phyloP scores from a whole-genome alignment of 2,888 invertebrate genomes.

The Orthosia gothica region DNA sequence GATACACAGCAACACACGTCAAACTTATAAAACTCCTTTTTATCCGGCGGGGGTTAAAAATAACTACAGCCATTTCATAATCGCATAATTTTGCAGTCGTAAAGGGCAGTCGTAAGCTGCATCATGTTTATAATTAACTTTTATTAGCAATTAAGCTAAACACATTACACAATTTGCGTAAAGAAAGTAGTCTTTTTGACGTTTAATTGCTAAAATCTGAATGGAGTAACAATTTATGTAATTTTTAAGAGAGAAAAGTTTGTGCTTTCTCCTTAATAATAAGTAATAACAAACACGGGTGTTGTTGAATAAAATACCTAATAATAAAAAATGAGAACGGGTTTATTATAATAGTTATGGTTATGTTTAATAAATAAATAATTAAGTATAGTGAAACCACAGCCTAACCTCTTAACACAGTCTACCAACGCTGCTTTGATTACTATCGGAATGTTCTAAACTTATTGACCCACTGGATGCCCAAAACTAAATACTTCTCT shows the following conservation, averaged over 20 bases:
- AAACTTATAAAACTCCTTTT: no score
- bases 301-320: neutral
- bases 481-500: neutral
- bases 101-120: neutral
- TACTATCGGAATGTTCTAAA: neutral
- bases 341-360: neutral
- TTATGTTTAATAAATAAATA: neutral
- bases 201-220: constrained; percentile 33
- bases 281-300: neutral
- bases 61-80: neutral
- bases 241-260: constrained; percentile 33
- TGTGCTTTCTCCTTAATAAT: constrained; percentile 41
- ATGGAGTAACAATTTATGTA: constrained; percentile 34
- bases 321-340: constrained; percentile 1
- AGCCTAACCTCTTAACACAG: neutral
- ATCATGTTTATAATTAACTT: neutral
- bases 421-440: neutral
- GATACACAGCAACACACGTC: no score
- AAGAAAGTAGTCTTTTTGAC: constrained; percentile 33
- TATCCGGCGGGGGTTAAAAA: no score
- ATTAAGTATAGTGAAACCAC: neutral
- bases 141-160: constrained; percentile 3
- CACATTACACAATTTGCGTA: constrained; percentile 17
- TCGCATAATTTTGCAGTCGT: neutral
- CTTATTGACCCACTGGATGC: neutral